Base-by-base conservation (phyloP, 2,113 vertebrate species). In the Coregonus clupeaformis region DNA sequence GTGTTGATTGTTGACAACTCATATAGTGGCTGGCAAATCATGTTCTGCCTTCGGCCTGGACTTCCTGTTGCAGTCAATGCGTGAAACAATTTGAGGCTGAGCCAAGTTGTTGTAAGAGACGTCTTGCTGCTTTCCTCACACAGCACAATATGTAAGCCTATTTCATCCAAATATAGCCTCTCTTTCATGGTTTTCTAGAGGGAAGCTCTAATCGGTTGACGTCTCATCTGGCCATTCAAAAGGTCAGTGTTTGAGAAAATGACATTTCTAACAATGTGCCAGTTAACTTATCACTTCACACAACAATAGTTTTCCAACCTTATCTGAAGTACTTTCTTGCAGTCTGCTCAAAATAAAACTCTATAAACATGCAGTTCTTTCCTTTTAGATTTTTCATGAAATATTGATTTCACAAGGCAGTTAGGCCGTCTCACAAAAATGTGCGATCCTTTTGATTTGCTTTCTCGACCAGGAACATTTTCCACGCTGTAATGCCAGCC, bases 201-300 rank as follows among this genome's bases (percentile, higher is more conserved):
- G 49, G 49, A 14, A 52, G 16, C 49, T 52, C 9, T 42, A 42
- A 42, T 42, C 36, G 9, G 14, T 55, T 55, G 49, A 55, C 13
- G 18, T 7, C 57, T 59, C 49, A 52, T 52, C 47, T 49, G 47
- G 47, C 11, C 49, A 22, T 60, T n/a, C 20, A 60, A 60, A 60
- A 60, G 57, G 57, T 60, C 57, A 60, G 57, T 59, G 57, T 60
- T 60, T 60, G 57, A 60, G 57, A 60, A 22, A 60, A 60, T 11
- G 57, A 60, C 57, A 6, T 60, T 60, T 60, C 57, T 60, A 60
- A 60, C 57, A 60, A 60, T 60, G 57, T 13, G 57, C 57, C n/a
- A 60, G 20, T 60, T 42, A 42, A 42, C 36, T 11, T 42, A 42
- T 42, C 9, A 27, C 27, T 27, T 27, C 27, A 27, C 27, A 42